These are phyloP conservation scores for Prionchulus punctatus DNA, from an alignment of 2,888 invertebrate species.

Conservation along the genomic window DNA sequence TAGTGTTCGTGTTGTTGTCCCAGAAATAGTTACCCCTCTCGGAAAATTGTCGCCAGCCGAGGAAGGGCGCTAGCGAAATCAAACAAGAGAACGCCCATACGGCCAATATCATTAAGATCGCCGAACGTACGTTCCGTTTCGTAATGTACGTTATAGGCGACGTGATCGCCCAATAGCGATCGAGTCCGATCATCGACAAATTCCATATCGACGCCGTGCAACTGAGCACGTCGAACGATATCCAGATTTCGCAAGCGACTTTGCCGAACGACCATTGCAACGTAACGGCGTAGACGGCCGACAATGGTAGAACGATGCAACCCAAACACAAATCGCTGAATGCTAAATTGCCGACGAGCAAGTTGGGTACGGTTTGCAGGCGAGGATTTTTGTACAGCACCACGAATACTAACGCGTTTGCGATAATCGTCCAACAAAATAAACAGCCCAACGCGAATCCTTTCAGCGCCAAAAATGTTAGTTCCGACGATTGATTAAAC, in stretches of 20 bases:
- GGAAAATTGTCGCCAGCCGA: conserved; percentile 36
- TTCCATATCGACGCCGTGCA: conserved; percentile 41
- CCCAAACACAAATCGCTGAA: conserved; percentile 38
- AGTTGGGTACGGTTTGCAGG: conserved; percentile 36
- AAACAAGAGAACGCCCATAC: conserved; percentile 37
- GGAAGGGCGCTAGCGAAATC: conserved; percentile 38
- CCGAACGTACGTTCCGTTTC: conserved; percentile 29
- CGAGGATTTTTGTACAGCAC: conserved; percentile 31
- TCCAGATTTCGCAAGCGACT: conserved; percentile 36
- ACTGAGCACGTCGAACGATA: conserved; percentile 38
- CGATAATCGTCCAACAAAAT: conserved; percentile 28
- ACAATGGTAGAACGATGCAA: conserved; percentile 37
- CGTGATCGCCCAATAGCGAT: conserved; percentile 36
- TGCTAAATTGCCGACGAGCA: conserved; percentile 39
- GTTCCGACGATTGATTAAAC: no score
- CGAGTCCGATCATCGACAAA: conserved; percentile 39
- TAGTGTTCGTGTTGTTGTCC: neutral
- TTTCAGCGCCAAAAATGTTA: conserved; percentile 10
- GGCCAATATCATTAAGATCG: conserved; percentile 33
- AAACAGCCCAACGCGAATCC: conserved; percentile 23
- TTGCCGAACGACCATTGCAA: conserved; percentile 37
- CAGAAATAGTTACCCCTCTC: conserved; percentile 7
- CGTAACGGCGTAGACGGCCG: conserved; percentile 36
- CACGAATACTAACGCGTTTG: conserved; percentile 29
- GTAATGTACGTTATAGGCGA: conserved; percentile 37